phyloP scores from a whole-genome alignment of 2,797 vertebrate genomes.

The Lutjanus campechanus region DNA sequence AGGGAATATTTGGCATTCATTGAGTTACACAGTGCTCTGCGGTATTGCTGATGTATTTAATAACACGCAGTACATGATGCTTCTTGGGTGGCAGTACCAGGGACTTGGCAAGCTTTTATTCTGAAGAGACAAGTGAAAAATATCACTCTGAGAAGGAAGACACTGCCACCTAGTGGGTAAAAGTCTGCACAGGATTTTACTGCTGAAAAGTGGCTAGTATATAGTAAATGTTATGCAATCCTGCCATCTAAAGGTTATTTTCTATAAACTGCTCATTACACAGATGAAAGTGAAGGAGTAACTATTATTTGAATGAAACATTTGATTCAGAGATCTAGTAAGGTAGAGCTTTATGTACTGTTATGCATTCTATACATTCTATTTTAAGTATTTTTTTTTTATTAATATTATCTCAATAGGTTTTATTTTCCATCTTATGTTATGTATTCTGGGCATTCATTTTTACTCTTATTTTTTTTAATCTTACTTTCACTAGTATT shows the following conservation, averaged over 20 bases:
- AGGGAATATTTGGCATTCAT: constrained; percentile 16
- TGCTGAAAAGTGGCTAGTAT: not conserved
- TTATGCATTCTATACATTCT: not conserved
- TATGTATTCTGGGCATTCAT: no score
- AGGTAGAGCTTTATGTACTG: not conserved
- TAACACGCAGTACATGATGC: constrained; percentile 7
- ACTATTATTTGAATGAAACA: not conserved
- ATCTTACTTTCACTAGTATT: no score
- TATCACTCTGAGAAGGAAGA: constrained; percentile 23
- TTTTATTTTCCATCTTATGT: no score
- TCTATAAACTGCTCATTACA: not conserved
- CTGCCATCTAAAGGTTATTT: constrained; percentile 37
- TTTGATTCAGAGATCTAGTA: not conserved
- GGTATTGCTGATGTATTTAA: constrained; percentile 7
- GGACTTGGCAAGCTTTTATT: not conserved
- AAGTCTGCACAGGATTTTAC: not conserved
- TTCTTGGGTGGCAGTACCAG: constrained; percentile 35
- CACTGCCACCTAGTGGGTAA: constrained; percentile 63
- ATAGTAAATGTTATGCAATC: not conserved
- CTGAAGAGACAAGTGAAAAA: not conserved
- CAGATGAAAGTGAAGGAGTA: not conserved
- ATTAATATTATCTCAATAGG: no score
- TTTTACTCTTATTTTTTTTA: no score
- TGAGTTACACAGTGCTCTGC: not conserved
- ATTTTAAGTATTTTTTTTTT: no score